Evolutionary conservation across 1,140 invertebrate species (phyloP).

Genomic region (Lysiphlebus fabarum): DNA sequence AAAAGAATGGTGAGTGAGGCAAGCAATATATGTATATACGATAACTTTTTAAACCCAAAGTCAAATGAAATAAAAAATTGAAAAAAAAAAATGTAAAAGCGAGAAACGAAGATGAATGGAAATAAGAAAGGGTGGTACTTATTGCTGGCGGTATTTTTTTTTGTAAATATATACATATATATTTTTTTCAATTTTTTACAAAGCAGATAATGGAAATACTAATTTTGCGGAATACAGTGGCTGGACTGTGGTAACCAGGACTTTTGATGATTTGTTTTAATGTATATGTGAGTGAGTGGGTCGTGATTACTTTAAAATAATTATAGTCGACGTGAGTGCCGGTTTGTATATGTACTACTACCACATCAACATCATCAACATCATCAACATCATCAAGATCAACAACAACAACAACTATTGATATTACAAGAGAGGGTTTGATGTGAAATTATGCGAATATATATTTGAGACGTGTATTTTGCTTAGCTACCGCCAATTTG

Average conservation of each 20-base stretch:
- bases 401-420: no score
- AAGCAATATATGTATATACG: no score
- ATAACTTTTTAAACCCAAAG: background rate
- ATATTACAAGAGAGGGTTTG: background rate
- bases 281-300: conserved; percentile 41
- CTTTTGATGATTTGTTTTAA: conserved; percentile 15
- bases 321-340: conserved; percentile 53
- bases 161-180: conserved; percentile 1
- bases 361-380: no score
- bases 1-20: no score
- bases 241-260: conserved; percentile 47
- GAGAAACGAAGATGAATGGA: conserved; percentile 16
- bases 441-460: no score
- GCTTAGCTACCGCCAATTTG: no score
- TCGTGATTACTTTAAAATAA: conserved; percentile 54
- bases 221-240: conserved; percentile 57
- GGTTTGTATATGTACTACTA: conserved; percentile 7
- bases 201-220: conserved; percentile 54
- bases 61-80: conserved; percentile 12
- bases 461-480: no score
- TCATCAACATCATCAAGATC: no score
- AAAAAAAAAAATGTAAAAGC: conserved; percentile 25
- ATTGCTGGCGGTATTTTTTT: no score
- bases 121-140: conserved; percentile 1
- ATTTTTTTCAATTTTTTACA: conserved; percentile 36